Evolutionary conservation across 1,140 invertebrate species (phyloP).

Genomic region (Epicauta chinensis): DNA sequence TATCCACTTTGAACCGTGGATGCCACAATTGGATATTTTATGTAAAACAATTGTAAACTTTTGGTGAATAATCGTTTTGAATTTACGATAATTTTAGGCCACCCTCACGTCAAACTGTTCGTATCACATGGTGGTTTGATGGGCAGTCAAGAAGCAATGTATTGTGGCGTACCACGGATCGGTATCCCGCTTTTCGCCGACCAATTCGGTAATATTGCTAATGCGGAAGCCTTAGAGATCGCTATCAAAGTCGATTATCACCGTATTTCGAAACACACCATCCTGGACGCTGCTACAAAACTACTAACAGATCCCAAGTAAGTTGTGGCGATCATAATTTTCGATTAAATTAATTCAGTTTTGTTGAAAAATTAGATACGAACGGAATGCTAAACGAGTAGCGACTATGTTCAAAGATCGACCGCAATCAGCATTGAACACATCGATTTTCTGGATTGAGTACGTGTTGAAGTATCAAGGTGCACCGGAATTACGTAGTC

Average conservation of each 20-base stretch:
- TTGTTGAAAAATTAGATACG: conserved; percentile 20
- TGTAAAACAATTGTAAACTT: conserved; percentile 26
- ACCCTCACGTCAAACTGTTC: conserved; percentile 49
- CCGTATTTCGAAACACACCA: conserved; percentile 35
- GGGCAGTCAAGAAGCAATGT: conserved; percentile 48
- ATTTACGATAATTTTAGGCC: conserved; percentile 39
- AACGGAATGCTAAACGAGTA: conserved; percentile 43
- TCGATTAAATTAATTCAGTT: background rate
- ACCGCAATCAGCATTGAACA: conserved; percentile 52
- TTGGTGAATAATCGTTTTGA: conserved; percentile 40
- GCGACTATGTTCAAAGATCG: conserved; percentile 59
- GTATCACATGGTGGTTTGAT: conserved; percentile 53
- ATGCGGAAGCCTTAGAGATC: conserved; percentile 39
- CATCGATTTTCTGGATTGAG: conserved; percentile 44
- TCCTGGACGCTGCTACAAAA: conserved; percentile 30
- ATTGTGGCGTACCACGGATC: conserved; percentile 49
- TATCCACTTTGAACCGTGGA: conserved; percentile 57
- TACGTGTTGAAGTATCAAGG: conserved; percentile 43
- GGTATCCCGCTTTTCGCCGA: conserved; percentile 51
- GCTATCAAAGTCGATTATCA: conserved; percentile 36
- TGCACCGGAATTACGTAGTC: conserved; percentile 43
- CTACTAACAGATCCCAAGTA: conserved; percentile 37
- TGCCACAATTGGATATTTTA: conserved; percentile 62
- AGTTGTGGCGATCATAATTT: conserved; percentile 5
- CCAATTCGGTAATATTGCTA: conserved; percentile 46